Percentiles rank a stretch among this genome's conserved stretches.
phyloP scores from a whole-genome alignment of 37 sponge, comb jelly and placozoan genomes.

The Tethya wilhelma region DNA sequence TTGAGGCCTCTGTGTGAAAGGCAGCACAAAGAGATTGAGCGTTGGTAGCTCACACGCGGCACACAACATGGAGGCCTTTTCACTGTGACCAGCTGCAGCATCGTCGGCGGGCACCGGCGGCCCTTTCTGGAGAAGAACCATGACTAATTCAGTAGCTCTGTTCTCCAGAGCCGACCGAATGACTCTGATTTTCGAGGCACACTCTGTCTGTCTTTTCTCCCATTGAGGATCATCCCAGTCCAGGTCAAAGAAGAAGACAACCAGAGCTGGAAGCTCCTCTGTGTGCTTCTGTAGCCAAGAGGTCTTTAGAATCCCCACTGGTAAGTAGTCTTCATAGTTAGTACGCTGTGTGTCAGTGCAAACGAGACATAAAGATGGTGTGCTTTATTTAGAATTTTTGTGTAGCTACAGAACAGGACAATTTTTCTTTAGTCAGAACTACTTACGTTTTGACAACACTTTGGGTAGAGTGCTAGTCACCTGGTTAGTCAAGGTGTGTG shows the following conservation, averaged over 20 bases:
- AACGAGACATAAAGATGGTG: neutral
- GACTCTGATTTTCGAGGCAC: constrained; percentile 83
- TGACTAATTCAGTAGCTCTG: constrained; percentile 70
- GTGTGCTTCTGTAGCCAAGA: constrained; percentile 91
- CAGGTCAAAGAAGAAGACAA: constrained; percentile 92
- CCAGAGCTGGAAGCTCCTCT: constrained; percentile 79
- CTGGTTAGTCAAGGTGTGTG: too few relatives aligned
- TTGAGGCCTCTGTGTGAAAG: constrained; percentile 55
- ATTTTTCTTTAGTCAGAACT: neutral
- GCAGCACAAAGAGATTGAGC: constrained; percentile 75
- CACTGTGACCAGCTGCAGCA: constrained; percentile 32
- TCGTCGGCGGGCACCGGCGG: constrained; percentile 45
- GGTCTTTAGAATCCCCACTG: constrained; percentile 78
- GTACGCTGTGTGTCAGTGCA: constrained; percentile 28
- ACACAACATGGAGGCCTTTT: constrained; percentile 67
- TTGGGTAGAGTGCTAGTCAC: constrained; percentile 56
- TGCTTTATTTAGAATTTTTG: neutral
- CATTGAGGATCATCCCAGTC: constrained; percentile 92
- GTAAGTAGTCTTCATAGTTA: constrained; percentile 73
- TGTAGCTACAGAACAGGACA: too few relatives aligned
- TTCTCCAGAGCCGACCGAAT: constrained; percentile 72
- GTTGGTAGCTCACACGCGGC: constrained; percentile 62
- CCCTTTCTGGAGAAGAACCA: constrained; percentile 77
- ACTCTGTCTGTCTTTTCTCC: constrained; percentile 90
- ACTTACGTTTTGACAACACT: constrained; percentile 17